Evolutionary conservation across 92 coral and sea anemone genomes (phyloP), one percentile per base, ranked within the genome.

Genomic region (Paramuricea clavata): DNA sequence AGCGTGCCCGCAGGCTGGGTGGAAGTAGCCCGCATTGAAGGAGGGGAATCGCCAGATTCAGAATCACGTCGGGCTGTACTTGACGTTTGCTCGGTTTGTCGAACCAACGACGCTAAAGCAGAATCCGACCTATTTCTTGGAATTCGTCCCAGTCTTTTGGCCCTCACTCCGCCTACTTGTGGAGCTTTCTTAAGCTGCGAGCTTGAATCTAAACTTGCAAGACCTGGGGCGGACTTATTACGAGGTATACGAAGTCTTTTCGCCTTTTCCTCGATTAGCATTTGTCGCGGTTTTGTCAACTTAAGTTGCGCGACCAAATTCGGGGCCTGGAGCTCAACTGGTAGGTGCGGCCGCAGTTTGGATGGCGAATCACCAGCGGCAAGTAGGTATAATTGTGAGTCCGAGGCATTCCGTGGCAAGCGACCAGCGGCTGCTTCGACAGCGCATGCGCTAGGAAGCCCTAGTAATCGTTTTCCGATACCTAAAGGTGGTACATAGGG

Each of bases 71-170:
- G 64, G 33, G 41, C 71, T 21, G 19, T 33, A 34, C 72, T 61
- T 17, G 52, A 8, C 6, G 71, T 15, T 12, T 34, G 84, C 36
- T 79, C 84, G 84, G 50, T 34, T 30, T 79, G 72, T 13, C 90
- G 91, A 2, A 85, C 80, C 67, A 94, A 65, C 50, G 88, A 86
- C 64, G 93, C 86, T 59, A 97, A 90, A 21, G 95, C 83, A 23
- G 99, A 97, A 83, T 97, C 99, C 9, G 99, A 97, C 95, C 93
- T 93, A 78, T 97, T 97, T 52, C 99, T 86, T 30, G 98, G 99
- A 54, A 97, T 80, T 31, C 98, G 83, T 15, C 84, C 84, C 59
- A 59, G 72, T 79, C 73, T 59, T 42, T 79, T 79, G 2, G 84
- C 72, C 21, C 83, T 30, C 72, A 79, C 84, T 6, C 84, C 84